Evolutionary conservation across 1,140 invertebrate species (phyloP).

Genomic region (Pseudobourletiella spinata): DNA sequence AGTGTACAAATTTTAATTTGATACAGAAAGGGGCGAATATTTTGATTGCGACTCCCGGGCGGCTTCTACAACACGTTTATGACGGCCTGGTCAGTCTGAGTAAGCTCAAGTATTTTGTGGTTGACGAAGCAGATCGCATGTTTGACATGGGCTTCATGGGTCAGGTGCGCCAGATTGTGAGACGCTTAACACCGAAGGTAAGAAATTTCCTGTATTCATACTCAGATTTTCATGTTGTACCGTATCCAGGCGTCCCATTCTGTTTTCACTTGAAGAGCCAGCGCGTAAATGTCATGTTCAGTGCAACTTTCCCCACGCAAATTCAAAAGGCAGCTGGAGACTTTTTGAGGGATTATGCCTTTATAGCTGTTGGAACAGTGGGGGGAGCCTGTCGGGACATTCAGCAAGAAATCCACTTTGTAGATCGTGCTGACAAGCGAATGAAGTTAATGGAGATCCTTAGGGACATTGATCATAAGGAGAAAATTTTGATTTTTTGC

Average conservation of each 20-base stretch:
- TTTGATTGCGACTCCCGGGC: constrained; percentile 86
- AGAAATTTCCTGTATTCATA: constrained; percentile 23
- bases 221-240: neutral
- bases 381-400: constrained; percentile 87
- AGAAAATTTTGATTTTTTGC: constrained; percentile 75
- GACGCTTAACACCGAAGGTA: constrained; percentile 53
- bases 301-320: constrained; percentile 78
- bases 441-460: constrained; percentile 61
- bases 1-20: neutral
- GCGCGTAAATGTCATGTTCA: no score
- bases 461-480: constrained; percentile 48
- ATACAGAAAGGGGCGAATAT: constrained; percentile 69
- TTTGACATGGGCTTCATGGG: constrained; percentile 82
- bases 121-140: constrained; percentile 98
- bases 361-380: constrained; percentile 73
- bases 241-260: no score
- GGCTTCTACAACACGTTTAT: constrained; percentile 75
- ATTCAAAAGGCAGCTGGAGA: constrained; percentile 66
- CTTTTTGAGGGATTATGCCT: constrained; percentile 65
- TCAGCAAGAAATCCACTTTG: constrained; percentile 67
- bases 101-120: constrained; percentile 66
- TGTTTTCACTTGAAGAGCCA: no score
- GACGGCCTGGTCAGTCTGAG: constrained; percentile 61
- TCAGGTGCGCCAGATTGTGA: constrained; percentile 64
- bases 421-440: constrained; percentile 63